These are phyloP conservation scores for Aphyosemion australe DNA, from an alignment of 2,113 vertebrate species.

Conservation along the genomic window DNA sequence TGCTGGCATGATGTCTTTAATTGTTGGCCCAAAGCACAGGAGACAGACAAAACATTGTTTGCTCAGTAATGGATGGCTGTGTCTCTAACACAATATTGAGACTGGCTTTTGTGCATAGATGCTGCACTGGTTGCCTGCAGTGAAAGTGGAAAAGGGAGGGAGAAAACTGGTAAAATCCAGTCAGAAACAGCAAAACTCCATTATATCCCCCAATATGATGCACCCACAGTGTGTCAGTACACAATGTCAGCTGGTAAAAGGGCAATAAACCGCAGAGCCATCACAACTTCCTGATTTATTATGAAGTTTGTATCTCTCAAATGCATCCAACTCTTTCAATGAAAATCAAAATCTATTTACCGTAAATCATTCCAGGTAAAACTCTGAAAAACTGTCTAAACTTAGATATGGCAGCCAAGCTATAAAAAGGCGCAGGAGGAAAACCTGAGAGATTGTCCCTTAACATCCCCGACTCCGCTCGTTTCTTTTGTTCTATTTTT, in stretches of 20 bases:
- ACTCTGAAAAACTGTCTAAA: constrained; percentile 28
- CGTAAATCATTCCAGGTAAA: background rate
- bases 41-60: constrained; percentile 81
- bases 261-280: too few relatives aligned
- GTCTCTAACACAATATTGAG: constrained; percentile 75
- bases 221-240: constrained; percentile 9
- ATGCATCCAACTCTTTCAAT: constrained; percentile 8
- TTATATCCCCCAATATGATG: constrained; percentile 14
- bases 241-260: constrained; percentile 10
- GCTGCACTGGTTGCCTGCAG: constrained; percentile 51
- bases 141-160: constrained; percentile 23
- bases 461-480: background rate
- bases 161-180: constrained; percentile 15
- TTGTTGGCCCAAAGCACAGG: constrained; percentile 80
- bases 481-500: too few relatives aligned
- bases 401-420: constrained; percentile 16
- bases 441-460: constrained; percentile 47
- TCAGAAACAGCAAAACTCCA: constrained; percentile 9
- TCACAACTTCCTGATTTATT: background rate
- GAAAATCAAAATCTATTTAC: background rate
- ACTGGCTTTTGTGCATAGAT: constrained; percentile 59
- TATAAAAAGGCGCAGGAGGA: constrained; percentile 35
- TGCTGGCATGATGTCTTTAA: constrained; percentile 77
- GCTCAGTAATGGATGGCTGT: constrained; percentile 79
- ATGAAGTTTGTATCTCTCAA: constrained; percentile 12